Evolutionary conservation across 2,113 vertebrate species (phyloP), one percentile per base, ranked within the genome.

Genomic region (Zeus faber): DNA sequence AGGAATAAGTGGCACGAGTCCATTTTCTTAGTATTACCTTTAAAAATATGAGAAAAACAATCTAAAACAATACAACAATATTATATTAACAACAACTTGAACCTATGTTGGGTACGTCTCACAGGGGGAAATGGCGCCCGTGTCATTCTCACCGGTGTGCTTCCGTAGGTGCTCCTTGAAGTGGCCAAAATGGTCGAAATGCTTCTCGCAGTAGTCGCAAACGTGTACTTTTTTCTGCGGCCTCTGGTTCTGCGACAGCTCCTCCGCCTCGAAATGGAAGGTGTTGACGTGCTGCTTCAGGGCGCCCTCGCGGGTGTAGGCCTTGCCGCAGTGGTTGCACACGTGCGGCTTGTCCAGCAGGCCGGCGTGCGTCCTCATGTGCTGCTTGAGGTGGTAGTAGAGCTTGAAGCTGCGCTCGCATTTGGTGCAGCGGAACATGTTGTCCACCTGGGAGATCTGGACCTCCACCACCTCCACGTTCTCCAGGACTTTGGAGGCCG

Each of bases 381-480:
- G 97, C 87, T 98, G 95, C 86, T 98, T 98, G 73, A 98, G 95
- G 89, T 99, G 97, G 85, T 97, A 97, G 90, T 94, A 98, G 76
- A 97, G 88, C 87, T 97, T 97, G 89, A 98, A 99, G 18, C 91
- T 93, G 74, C 95, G 94, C 47, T 95, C 94, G 62, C 97, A 99
- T 81, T 95, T 97, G 74, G 89, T 93, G 87, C 97, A 99, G 82
- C 93, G 93, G 86, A 97, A 99, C 76, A 95, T 82, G 83, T 93
- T 95, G 64, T 98, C 95, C 73, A 94, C 52, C 79, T 97, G 94
- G n/a, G 97, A 97, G 80, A 98, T 94, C 91, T 98, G 95, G 79
- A 98, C 93, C 82, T 98, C 95, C 70, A 98, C 94, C 63, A 99
- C 91, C 84, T 97, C 95, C 53, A 97, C 93, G 72, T 91, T 92